These are phyloP conservation scores for Semaprochilodus insignis DNA, from an alignment of 2,797 vertebrate genomes.

Conservation along the genomic window DNA sequence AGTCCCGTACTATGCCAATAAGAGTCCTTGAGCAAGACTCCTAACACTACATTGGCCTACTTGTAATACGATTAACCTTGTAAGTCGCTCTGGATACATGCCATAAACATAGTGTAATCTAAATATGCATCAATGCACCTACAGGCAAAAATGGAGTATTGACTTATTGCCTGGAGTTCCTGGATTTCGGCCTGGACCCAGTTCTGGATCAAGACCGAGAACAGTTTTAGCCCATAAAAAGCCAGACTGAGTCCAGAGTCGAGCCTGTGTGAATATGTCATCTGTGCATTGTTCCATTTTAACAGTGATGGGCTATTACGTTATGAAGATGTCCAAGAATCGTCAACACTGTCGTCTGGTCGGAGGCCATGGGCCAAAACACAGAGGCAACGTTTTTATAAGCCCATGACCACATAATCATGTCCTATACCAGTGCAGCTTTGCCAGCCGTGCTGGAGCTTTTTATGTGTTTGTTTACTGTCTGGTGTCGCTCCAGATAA, in stretches of 20 bases:
- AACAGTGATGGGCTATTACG: not conserved
- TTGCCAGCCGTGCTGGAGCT: constrained; percentile 16
- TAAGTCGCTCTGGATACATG: too few species aligned
- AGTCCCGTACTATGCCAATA: too few species aligned
- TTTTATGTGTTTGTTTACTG: constrained; percentile 59
- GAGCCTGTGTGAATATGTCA: not conserved
- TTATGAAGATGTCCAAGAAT: not conserved
- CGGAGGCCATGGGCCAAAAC: not conserved
- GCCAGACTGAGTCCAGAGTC: too few species aligned
- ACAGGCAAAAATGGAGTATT: too few species aligned
- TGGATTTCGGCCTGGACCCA: too few species aligned
- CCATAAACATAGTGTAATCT: too few species aligned
- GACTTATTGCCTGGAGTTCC: too few species aligned
- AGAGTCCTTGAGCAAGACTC: too few species aligned
- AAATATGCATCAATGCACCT: too few species aligned
- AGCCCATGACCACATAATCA: not conserved
- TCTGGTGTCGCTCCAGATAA: constrained; percentile 47
- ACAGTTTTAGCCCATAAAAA: not conserved
- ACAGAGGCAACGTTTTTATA: not conserved
- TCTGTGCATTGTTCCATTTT: not conserved
- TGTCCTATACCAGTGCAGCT: not conserved
- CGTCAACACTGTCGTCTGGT: not conserved
- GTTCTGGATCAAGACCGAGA: too few species aligned
- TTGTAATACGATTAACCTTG: too few species aligned
- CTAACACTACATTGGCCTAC: too few species aligned